Percentiles rank a stretch among this genome's conserved stretches.
These are phyloP conservation scores for Argya squamiceps DNA, from an alignment of 2,797 vertebrate species.

Conservation along the genomic window DNA sequence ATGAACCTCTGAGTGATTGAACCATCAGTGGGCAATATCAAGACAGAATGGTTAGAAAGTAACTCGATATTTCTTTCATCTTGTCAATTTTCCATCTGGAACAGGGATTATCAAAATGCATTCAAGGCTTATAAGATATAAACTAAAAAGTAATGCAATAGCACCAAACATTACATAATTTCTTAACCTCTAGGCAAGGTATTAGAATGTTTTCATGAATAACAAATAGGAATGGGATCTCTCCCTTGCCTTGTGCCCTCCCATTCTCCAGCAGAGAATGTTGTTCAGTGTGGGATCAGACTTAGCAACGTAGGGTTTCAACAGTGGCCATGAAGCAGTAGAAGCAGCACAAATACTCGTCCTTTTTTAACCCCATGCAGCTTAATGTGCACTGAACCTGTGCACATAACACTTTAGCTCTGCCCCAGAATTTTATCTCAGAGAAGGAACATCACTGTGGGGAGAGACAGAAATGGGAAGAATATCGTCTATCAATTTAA, in stretches of 20 bases:
- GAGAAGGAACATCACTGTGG: background rate
- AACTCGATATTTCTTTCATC: background rate
- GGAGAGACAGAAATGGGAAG: background rate
- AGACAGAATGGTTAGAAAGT: background rate
- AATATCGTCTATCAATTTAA: background rate
- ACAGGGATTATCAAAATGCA: background rate
- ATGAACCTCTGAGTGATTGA: background rate
- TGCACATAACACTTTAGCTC: fast-evolving
- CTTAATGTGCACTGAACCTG: background rate
- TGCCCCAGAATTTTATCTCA: background rate
- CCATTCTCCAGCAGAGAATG: background rate
- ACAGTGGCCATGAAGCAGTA: background rate
- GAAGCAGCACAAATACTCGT: background rate
- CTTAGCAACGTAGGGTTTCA: background rate
- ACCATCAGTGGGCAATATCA: background rate
- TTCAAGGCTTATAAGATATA: background rate
- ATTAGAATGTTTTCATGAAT: background rate
- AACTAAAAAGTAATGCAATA: background rate
- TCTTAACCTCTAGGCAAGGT: background rate
- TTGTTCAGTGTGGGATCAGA: background rate
- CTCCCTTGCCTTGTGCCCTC: background rate
- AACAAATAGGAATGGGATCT: fast-evolving
- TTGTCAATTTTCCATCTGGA: background rate
- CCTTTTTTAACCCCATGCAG: background rate
- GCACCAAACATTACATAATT: background rate